Evolutionary conservation across 2,888 invertebrate genomes (phyloP).

Genomic region (Lochmaea capreae): DNA sequence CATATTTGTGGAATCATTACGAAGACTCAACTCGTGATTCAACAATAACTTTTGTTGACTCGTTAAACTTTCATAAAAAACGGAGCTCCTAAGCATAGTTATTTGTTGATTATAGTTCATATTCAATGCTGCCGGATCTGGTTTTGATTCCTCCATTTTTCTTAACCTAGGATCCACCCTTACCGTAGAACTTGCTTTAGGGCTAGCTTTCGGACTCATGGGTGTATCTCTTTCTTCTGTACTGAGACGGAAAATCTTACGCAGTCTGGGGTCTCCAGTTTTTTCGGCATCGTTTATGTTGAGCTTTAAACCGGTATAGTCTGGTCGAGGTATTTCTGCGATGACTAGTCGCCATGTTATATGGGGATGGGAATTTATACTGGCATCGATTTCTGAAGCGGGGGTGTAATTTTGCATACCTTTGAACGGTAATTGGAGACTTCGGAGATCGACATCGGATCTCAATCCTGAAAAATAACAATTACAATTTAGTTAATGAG

Average conservation of each 20-base stretch:
- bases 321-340: constrained; percentile 78
- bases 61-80: constrained; percentile 78
- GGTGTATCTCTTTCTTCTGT: constrained; percentile 71
- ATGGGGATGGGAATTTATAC: constrained; percentile 81
- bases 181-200: constrained; percentile 61
- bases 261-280: constrained; percentile 79
- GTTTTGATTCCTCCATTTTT: constrained; percentile 53
- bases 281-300: constrained; percentile 78
- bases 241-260: constrained; percentile 79
- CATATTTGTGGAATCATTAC: constrained; percentile 66
- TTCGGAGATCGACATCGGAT: constrained; percentile 80
- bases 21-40: constrained; percentile 75
- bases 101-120: constrained; percentile 71
- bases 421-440: constrained; percentile 80
- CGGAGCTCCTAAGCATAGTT: constrained; percentile 75
- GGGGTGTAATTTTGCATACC: constrained; percentile 83
- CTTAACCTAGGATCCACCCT: constrained; percentile 54
- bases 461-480: constrained; percentile 62
- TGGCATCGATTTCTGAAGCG: constrained; percentile 88
- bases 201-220: constrained; percentile 68
- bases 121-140: constrained; percentile 48
- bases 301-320: constrained; percentile 79
- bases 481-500: background rate
- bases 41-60: constrained; percentile 79
- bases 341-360: constrained; percentile 73